Percentiles rank a stretch among this genome's conserved stretches.
Conservation (phyloP, 2,888 invertebrate species). For the Drosophila robusta region DNA sequence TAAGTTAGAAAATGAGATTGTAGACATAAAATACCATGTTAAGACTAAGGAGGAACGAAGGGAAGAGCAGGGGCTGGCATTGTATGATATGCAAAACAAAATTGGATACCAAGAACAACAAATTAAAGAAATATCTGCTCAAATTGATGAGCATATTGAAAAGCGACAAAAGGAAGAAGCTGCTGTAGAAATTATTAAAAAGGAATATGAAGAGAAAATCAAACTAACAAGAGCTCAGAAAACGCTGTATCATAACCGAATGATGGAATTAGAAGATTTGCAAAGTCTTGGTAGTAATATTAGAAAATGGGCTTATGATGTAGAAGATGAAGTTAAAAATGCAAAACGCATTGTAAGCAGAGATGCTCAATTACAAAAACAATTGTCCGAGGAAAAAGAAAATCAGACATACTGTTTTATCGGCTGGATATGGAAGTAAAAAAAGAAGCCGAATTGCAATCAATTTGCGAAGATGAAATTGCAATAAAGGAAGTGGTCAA, state of each 20-base stretch:
- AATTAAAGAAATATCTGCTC: conserved; percentile 85
- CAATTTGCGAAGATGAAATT: conserved; percentile 88
- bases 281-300: conserved; percentile 83
- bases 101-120: conserved; percentile 85
- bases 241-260: conserved; percentile 71
- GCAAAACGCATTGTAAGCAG: conserved; percentile 83
- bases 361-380: conserved; percentile 84
- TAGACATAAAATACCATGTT: conserved; percentile 87
- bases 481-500: conserved; percentile 89
- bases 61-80: conserved; percentile 84
- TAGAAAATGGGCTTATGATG: conserved; percentile 82
- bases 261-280: conserved; percentile 81
- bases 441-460: conserved; percentile 88
- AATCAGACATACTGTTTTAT: conserved; percentile 88
- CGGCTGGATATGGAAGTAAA: conserved; percentile 90
- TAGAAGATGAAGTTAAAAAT: conserved; percentile 82
- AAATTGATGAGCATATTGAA: conserved; percentile 83
- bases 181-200: conserved; percentile 80
- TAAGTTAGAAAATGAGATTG: conserved; percentile 88
- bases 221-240: conserved; percentile 75
- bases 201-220: conserved; percentile 81
- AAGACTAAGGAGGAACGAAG: conserved; percentile 79
- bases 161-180: conserved; percentile 83
- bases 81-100: conserved; percentile 86
- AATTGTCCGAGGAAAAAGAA: conserved; percentile 82